Evolutionary conservation across 1,140 invertebrate species (phyloP), one percentile per base, ranked within the genome.

Genomic region (Chionoecetes opilio): DNA sequence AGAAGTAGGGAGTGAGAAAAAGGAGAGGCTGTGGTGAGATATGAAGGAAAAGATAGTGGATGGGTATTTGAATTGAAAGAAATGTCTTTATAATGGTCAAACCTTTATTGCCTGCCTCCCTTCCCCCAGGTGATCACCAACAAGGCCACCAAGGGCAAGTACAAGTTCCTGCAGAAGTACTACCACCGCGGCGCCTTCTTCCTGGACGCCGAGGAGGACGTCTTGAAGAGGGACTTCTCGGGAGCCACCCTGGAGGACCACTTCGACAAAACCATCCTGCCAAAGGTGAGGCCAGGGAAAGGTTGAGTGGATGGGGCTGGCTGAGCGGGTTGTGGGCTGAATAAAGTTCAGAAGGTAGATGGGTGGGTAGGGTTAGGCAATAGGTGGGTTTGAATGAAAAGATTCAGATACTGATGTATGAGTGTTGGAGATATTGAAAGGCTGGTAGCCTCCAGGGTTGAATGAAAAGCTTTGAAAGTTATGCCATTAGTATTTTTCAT

Each of bases 161-260:
- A 99, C 97, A 99, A 99, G 97, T 99, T 99, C 97, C 97, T 99
- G 95, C 99, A 99, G 97, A 99, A 99, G 97, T 99, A 99, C 97
- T 99, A 99, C 97, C 99, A 99, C 97, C 98, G 99, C 96, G 99
- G 99, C 97, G 99, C 99, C 0, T 99, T 99, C 98, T 99, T 99
- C 97, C 97, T 99, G 97, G 97, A 96, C 32, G 31, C 93, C 9
- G 96, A 96, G 97, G 99, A 99, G 95, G 98, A 98, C 37, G 98
- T 99, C 26, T 98, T 98, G 96, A 99, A 99, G 97, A 98, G 99
- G 97, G 99, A 99, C 97, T 99, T 99, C 97, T 99, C 99, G 11
- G 98, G 99, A 96, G 98, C 99, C 0, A 99, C 99, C 0, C 97
- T 99, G 94, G 99, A 99, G 96, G 99, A 99, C 98, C 99, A 99